Evolutionary conservation across 2,888 invertebrate species (phyloP).

Genomic region (Neoitamus cyanurus): DNA sequence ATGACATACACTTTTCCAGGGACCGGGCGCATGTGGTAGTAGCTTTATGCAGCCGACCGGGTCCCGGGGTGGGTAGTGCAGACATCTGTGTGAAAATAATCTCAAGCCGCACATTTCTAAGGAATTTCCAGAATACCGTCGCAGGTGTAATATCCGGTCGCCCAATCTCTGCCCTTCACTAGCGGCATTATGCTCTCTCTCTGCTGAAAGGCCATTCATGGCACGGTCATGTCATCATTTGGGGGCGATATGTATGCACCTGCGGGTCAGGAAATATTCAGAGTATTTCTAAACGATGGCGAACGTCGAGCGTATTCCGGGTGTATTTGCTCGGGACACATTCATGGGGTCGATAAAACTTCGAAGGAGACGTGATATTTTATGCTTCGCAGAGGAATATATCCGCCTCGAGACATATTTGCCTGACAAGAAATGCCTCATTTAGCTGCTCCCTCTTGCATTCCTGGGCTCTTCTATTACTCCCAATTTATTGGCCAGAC

Average conservation of each 20-base stretch:
- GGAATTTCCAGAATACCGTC: neutral
- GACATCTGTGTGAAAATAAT: neutral
- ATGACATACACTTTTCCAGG: neutral
- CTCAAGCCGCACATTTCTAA: neutral
- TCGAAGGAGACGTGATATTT: neutral
- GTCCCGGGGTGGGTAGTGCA: neutral
- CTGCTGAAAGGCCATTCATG: neutral
- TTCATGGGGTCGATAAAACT: neutral
- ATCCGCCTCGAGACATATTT: neutral
- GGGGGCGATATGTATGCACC: neutral
- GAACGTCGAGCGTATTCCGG: neutral
- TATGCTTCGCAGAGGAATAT: neutral
- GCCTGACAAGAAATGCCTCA: neutral
- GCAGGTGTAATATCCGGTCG: neutral
- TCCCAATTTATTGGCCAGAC: neutral
- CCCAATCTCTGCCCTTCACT: neutral
- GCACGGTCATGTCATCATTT: neutral
- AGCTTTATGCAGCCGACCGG: neutral
- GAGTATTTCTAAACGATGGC: neutral
- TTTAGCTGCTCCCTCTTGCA: neutral
- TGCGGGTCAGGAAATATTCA: neutral
- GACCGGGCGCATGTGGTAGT: neutral
- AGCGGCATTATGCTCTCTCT: neutral
- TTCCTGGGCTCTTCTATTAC: neutral
- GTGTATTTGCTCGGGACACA: neutral